Evolutionary conservation across 2,888 invertebrate genomes (phyloP).

Genomic region (Sturmia bella): DNA sequence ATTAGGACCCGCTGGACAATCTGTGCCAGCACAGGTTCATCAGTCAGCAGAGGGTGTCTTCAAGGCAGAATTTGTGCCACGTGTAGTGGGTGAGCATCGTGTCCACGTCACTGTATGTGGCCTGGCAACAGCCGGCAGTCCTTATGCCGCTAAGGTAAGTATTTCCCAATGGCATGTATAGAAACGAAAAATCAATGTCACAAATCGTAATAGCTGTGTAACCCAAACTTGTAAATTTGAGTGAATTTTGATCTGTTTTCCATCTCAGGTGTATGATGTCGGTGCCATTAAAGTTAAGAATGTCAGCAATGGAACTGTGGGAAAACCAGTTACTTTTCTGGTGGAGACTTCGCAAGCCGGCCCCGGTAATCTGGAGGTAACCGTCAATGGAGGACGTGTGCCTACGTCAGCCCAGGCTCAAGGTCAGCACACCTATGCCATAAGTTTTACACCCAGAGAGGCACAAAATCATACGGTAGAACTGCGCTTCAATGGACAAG

Average conservation of each 20-base stretch:
- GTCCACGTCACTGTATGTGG: slow-evolving; percentile 93
- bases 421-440: slow-evolving; percentile 97
- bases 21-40: slow-evolving; percentile 93
- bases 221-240: not conserved
- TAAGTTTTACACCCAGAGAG: slow-evolving; percentile 97
- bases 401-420: slow-evolving; percentile 98
- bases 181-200: not conserved
- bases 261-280: slow-evolving; percentile 91
- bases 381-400: slow-evolving; percentile 98
- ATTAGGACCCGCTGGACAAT: slow-evolving; percentile 94
- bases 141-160: slow-evolving; percentile 92
- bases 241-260: not conserved
- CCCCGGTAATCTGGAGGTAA: slow-evolving; percentile 98
- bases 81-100: slow-evolving; percentile 94
- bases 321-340: slow-evolving; percentile 94
- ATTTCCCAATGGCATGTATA: too few species aligned
- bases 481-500: slow-evolving; percentile 96
- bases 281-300: slow-evolving; percentile 96
- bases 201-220: not conserved
- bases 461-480: slow-evolving; percentile 96
- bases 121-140: slow-evolving; percentile 93
- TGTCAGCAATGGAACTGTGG: slow-evolving; percentile 92
- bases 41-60: slow-evolving; percentile 91
- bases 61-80: slow-evolving; percentile 95
- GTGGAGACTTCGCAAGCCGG: slow-evolving; percentile 99